These are phyloP conservation scores for Leptoclinus maculatus DNA, from an alignment of 2,797 vertebrate species.

Conservation along the genomic window DNA sequence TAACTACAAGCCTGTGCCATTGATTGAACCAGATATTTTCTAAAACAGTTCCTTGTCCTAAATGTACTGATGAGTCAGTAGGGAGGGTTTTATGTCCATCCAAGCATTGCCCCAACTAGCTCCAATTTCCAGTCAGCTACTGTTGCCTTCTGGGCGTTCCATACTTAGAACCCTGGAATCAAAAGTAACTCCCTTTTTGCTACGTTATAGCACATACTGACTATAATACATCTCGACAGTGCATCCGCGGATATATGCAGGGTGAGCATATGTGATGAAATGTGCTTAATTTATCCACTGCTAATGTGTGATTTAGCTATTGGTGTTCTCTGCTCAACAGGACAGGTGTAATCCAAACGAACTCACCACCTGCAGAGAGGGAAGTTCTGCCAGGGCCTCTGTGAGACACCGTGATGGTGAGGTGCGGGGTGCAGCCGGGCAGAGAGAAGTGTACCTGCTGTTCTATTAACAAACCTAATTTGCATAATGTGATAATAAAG, in stretches of 20 bases:
- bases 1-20: too few relatives aligned
- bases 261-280: neutral
- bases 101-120: too few relatives aligned
- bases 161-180: too few relatives aligned
- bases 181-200: neutral
- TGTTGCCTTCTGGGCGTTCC: too few relatives aligned
- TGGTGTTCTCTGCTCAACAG: slow-evolving; percentile 15
- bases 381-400: neutral
- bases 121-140: too few relatives aligned
- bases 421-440: slow-evolving; percentile 31
- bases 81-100: too few relatives aligned
- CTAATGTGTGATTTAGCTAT: slow-evolving; percentile 13
- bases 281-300: neutral
- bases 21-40: too few relatives aligned
- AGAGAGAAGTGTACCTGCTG: slow-evolving; percentile 35
- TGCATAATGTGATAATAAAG: slow-evolving; percentile 50
- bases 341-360: slow-evolving; percentile 37
- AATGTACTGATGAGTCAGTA: too few relatives aligned
- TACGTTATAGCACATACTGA: neutral
- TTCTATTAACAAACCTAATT: slow-evolving; percentile 37
- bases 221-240: neutral
- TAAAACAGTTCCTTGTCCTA: too few relatives aligned
- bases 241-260: neutral
- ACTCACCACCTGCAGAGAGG: slow-evolving; percentile 24
- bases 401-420: slow-evolving; percentile 4